Percentiles rank a stretch among this genome's conserved stretches.
These are phyloP conservation scores for Rhodeus uyekii DNA, from an alignment of 2,797 vertebrate genomes.

Conservation along the genomic window DNA sequence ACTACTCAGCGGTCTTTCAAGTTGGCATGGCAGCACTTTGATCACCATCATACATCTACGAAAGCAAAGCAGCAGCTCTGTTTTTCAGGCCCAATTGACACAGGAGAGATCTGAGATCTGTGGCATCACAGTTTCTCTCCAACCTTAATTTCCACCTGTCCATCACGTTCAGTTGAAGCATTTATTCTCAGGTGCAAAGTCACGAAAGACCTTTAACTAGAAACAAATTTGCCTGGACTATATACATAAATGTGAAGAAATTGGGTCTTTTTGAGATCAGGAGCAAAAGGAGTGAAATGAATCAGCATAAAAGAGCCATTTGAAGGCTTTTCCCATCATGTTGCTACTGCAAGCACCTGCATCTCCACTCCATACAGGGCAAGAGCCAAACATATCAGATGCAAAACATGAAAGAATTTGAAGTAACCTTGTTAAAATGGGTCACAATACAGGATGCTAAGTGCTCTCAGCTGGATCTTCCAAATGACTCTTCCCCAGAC, in stretches of 20 bases:
- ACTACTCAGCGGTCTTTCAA: conserved; percentile 10
- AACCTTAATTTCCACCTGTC: background rate
- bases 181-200: background rate
- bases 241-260: background rate
- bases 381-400: background rate
- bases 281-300: background rate
- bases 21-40: conserved; percentile 39
- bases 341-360: background rate
- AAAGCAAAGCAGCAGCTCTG: conserved; percentile 2
- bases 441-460: conserved; percentile 33
- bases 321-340: conserved; percentile 33
- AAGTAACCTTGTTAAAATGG: conserved; percentile 26
- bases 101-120: background rate
- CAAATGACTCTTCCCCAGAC: conserved; percentile 11
- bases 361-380: background rate
- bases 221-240: background rate
- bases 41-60: conserved; percentile 36
- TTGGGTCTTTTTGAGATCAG: conserved; percentile 9
- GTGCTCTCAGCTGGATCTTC: conserved; percentile 32
- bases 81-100: conserved; percentile 13
- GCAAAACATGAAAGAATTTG: background rate
- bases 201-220: background rate
- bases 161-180: background rate
- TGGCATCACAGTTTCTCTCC: background rate
- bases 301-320: conserved; percentile 7